Percentiles rank a stretch among this genome's conserved stretches.
Evolutionary conservation across 1,140 invertebrate genomes (phyloP).

Genomic region (Apis cerana): DNA sequence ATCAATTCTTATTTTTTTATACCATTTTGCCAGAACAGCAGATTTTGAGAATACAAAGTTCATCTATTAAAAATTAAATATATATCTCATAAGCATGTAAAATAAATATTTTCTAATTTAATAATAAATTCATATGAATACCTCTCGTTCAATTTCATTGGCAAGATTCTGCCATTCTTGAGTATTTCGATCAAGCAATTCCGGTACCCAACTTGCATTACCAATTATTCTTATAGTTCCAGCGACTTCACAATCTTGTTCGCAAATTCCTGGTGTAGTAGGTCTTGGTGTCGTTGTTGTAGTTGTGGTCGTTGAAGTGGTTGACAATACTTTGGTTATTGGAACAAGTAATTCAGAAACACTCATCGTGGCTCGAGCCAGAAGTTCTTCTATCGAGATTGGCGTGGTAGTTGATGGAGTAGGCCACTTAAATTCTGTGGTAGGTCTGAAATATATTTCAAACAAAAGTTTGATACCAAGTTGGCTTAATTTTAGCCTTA

Average conservation of each 20-base stretch:
- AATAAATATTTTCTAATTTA: neutral
- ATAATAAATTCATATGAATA: constrained; percentile 65
- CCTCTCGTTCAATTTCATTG: constrained; percentile 89
- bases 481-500: neutral
- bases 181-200: constrained; percentile 92
- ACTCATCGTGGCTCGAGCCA: constrained; percentile 85
- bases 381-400: constrained; percentile 90
- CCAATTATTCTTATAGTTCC: constrained; percentile 92
- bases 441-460: constrained; percentile 84
- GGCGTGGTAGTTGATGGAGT: constrained; percentile 89
- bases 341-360: constrained; percentile 74
- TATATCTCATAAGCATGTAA: neutral
- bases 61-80: constrained; percentile 83
- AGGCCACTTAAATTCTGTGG: constrained; percentile 94
- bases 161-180: constrained; percentile 91
- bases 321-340: constrained; percentile 75
- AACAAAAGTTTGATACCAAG: neutral
- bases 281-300: constrained; percentile 88
- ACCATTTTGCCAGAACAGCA: constrained; percentile 88
- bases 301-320: constrained; percentile 87
- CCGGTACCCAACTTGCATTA: constrained; percentile 91
- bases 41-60: constrained; percentile 90
- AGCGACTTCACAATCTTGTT: constrained; percentile 89
- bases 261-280: constrained; percentile 91
- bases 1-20: constrained; percentile 92